Evolutionary conservation across 2,888 invertebrate species (phyloP).

Genomic region (Cabera pusaria): DNA sequence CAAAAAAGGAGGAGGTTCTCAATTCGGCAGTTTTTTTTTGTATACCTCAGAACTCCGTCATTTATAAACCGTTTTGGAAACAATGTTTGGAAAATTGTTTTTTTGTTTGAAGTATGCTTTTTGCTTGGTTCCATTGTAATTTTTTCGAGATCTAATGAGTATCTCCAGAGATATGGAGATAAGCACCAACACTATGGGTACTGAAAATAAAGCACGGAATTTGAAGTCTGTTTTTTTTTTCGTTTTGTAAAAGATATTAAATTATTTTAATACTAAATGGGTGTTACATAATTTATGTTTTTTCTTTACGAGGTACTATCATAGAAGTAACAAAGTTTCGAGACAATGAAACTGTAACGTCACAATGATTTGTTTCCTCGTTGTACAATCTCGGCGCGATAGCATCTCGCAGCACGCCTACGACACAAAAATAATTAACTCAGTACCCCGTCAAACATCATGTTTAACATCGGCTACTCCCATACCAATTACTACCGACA

Average conservation of each 20-base stretch:
- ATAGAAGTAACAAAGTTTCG: conserved; percentile 36
- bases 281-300: conserved; percentile 24
- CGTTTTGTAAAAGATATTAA: conserved; percentile 24
- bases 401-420: conserved; percentile 71
- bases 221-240: too few species aligned
- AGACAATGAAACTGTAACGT: conserved; percentile 56
- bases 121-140: too few species aligned
- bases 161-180: too few species aligned
- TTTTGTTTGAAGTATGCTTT: too few species aligned
- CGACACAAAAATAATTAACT: conserved; percentile 81
- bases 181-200: too few species aligned
- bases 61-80: too few species aligned
- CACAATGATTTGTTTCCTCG: conserved; percentile 67
- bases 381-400: conserved; percentile 64
- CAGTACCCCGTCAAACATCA: conserved; percentile 72
- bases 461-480: conserved; percentile 80
- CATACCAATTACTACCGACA: conserved; percentile 79
- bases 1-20: too few species aligned
- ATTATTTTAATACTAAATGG: conserved; percentile 20
- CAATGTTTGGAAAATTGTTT: too few species aligned
- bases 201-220: too few species aligned
- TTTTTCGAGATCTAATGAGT: too few species aligned
- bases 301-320: conserved; percentile 19
- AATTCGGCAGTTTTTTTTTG: too few species aligned
- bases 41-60: too few species aligned